Conservation (phyloP, 2,888 invertebrate genomes). For the Phrixothrix hirtus region DNA sequence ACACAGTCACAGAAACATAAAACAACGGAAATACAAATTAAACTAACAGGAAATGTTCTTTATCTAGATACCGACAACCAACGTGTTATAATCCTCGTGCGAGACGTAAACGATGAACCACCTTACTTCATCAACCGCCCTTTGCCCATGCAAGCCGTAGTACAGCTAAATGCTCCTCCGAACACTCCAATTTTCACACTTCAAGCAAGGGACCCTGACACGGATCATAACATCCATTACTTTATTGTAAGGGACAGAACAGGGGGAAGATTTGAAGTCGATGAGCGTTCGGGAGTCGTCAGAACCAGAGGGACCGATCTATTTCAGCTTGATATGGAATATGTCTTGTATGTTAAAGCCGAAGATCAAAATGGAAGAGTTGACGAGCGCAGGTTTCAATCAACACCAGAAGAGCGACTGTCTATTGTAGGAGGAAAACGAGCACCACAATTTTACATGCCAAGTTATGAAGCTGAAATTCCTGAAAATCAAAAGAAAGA, state of each 20-base stretch:
- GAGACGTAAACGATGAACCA: slow-evolving; percentile 95
- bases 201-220: slow-evolving; percentile 94
- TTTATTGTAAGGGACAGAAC: slow-evolving; percentile 92
- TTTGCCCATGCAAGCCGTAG: slow-evolving; percentile 95
- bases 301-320: slow-evolving; percentile 88
- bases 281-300: slow-evolving; percentile 90
- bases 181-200: slow-evolving; percentile 97
- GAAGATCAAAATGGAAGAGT: slow-evolving; percentile 93
- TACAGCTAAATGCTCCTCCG: slow-evolving; percentile 91
- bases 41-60: slow-evolving; percentile 23
- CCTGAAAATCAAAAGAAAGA: slow-evolving; percentile 97
- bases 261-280: slow-evolving; percentile 74
- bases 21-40: slow-evolving; percentile 45
- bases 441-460: slow-evolving; percentile 96
- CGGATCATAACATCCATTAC: slow-evolving; percentile 94
- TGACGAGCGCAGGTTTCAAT: slow-evolving; percentile 87
- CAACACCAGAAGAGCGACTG: slow-evolving; percentile 87
- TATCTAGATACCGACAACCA: slow-evolving; percentile 88
- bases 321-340: slow-evolving; percentile 94
- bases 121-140: slow-evolving; percentile 98
- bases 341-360: slow-evolving; percentile 93
- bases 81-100: slow-evolving; percentile 91
- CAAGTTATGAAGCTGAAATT: slow-evolving; percentile 92
- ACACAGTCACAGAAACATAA: too few relatives aligned
- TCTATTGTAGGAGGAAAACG: slow-evolving; percentile 97